phyloP scores from a whole-genome alignment of 1,140 invertebrate species.

The Drosophila arawakana region DNA sequence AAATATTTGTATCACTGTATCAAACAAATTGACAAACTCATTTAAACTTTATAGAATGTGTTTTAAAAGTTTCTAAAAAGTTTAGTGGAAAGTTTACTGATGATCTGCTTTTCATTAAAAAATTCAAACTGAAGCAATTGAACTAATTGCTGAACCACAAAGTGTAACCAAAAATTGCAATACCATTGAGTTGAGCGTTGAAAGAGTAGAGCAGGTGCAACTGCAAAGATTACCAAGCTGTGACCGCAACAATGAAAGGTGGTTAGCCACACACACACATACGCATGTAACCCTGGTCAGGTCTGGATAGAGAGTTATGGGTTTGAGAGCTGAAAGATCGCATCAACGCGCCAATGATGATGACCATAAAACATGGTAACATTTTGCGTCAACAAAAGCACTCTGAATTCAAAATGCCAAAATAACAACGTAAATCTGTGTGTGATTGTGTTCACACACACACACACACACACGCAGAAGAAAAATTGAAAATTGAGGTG shows the following conservation, averaged over 20 bases:
- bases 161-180: slow-evolving; percentile 3
- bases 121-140: neutral
- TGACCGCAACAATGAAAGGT: slow-evolving; percentile 65
- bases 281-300: neutral
- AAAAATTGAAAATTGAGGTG: slow-evolving; percentile 63
- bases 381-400: slow-evolving; percentile 33
- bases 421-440: slow-evolving; percentile 39
- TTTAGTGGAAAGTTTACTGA: neutral
- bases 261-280: slow-evolving; percentile 53
- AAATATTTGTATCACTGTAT: too few species aligned
- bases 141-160: slow-evolving; percentile 15
- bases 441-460: slow-evolving; percentile 29
- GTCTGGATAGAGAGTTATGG: neutral
- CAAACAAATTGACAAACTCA: too few species aligned
- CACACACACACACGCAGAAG: slow-evolving; percentile 9
- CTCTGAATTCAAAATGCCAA: slow-evolving; percentile 29
- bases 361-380: slow-evolving; percentile 45
- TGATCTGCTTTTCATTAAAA: neutral
- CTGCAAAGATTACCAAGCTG: slow-evolving; percentile 34
- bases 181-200: slow-evolving; percentile 22
- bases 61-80: too few species aligned
- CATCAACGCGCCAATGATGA: slow-evolving; percentile 25
- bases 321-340: neutral
- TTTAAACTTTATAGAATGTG: too few species aligned
- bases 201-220: neutral